These are phyloP conservation scores for Osmoderma eremita DNA, from an alignment of 2,888 invertebrate genomes.

Conservation along the genomic window DNA sequence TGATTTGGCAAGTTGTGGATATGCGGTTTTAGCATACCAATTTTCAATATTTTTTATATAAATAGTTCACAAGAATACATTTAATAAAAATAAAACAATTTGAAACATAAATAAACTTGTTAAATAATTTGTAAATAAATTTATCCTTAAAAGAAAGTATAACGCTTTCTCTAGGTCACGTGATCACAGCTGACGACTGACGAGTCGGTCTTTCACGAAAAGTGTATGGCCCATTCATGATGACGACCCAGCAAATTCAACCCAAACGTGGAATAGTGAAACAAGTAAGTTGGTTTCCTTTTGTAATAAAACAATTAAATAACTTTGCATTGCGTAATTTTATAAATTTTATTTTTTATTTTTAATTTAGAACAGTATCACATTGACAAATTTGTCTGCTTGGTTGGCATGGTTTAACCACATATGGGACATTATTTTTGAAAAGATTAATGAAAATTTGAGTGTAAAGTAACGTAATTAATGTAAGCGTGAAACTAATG, in stretches of 20 bases:
- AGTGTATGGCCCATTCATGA: conserved; percentile 68
- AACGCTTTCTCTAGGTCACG: conserved; percentile 56
- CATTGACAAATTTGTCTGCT: conserved; percentile 49
- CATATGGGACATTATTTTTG: conserved; percentile 46
- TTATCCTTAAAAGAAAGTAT: conserved; percentile 33
- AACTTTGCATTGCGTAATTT: not conserved
- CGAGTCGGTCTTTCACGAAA: conserved; percentile 42
- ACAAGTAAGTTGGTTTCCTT: conserved; percentile 64
- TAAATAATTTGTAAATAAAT: too few species aligned
- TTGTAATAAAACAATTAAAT: not conserved
- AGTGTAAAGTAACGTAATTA: not conserved
- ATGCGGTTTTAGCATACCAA: too few species aligned
- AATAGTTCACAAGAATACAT: too few species aligned
- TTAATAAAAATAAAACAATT: too few species aligned
- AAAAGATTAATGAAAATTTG: conserved; percentile 40
- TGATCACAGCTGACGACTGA: conserved; percentile 49
- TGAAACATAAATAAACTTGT: too few species aligned
- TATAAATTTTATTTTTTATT: not conserved
- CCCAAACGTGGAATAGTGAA: conserved; percentile 70
- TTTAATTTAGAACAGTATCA: conserved; percentile 26
- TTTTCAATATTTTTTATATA: too few species aligned
- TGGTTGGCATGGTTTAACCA: conserved; percentile 57
- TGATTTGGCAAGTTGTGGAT: too few species aligned
- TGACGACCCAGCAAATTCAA: conserved; percentile 63
- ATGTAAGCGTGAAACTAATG: conserved; percentile 12